Evolutionary conservation across 2,888 invertebrate species (phyloP).

Genomic region (Cryptus armator): DNA sequence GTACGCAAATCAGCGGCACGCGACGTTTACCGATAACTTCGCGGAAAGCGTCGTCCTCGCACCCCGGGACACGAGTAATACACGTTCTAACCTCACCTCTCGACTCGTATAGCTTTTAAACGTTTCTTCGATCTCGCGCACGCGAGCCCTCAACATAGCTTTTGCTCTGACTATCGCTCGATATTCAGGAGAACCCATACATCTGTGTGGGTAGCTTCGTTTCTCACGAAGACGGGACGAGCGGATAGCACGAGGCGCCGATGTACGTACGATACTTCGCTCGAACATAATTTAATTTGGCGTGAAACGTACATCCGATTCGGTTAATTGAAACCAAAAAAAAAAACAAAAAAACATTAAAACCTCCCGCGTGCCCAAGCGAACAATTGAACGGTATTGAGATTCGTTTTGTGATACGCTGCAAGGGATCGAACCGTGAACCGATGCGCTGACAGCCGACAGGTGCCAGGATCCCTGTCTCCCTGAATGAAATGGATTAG

Average conservation of each 20-base stretch:
- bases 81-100: slow-evolving; percentile 63
- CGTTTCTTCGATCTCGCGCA: slow-evolving; percentile 52
- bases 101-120: slow-evolving; percentile 53
- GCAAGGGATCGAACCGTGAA: slow-evolving; percentile 14
- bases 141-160: slow-evolving; percentile 47
- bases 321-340: slow-evolving; percentile 31
- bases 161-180: slow-evolving; percentile 27
- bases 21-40: slow-evolving; percentile 78
- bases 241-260: slow-evolving; percentile 3
- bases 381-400: slow-evolving; percentile 24
- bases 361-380: background rate
- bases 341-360: background rate
- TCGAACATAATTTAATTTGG: slow-evolving; percentile 48
- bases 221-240: slow-evolving; percentile 14
- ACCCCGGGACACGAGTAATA: slow-evolving; percentile 72
- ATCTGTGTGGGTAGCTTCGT: slow-evolving; percentile 2
- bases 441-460: slow-evolving; percentile 8
- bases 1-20: slow-evolving; percentile 74
- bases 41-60: slow-evolving; percentile 77
- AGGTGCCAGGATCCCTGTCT: slow-evolving; percentile 11
- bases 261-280: slow-evolving; percentile 24
- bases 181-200: slow-evolving; percentile 3
- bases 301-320: slow-evolving; percentile 37
- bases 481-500: slow-evolving; percentile 45
- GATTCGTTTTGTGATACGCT: slow-evolving; percentile 36